Base-by-base conservation (phyloP, 2,797 vertebrate genomes). In the Scolopax bukidnonensis region DNA sequence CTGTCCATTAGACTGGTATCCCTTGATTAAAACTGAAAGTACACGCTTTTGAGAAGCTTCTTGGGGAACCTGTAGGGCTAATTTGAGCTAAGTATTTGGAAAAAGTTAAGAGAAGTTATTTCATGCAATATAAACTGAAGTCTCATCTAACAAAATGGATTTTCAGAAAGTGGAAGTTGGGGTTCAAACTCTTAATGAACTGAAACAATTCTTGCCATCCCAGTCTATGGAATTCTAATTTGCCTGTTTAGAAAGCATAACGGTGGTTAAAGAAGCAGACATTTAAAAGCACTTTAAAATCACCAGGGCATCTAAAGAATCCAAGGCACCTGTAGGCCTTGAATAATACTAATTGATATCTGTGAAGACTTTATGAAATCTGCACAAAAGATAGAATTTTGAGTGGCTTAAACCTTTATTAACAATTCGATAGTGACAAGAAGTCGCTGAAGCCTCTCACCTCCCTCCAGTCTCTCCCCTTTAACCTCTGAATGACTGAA, bases 371-470 rank as follows among this genome's bases (percentile, higher is more conserved):
- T 93, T 63, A 90, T 93, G 84, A 95, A 95, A 91, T 90, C 82
- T 12, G 3, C 54, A 97, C 87, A 96, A 95, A 95, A 90, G 93
- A 13, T 8, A 80, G 87, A 89, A 90, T 95, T 96, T 82, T 95
- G 76, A 96, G 94, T 89, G 76, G 73, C 43, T 95, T 85, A 92
- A 91, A 89, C 82, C 76, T 95, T 85, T 96, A 75, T 84, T 95
- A 92, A 73, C 65, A 51, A 81, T 78, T 93, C 73, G 90, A 7
- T 91, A 56, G 67, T 84, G 80, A 54, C 69, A 59, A 83, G 84
- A 80, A 76, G 65, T 71, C 61, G 47, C 71, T 69, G 38, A 80
- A 91, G 70, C 60, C 60, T 83, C 53, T 79, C 57, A 65, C 64
- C 41, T 86, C 65, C 27, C 50, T 88, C 63, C 38, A 21, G 8